These are phyloP conservation scores for Aspidoscelis tigris DNA, from an alignment of 2,113 vertebrate species.

Conservation along the genomic window DNA sequence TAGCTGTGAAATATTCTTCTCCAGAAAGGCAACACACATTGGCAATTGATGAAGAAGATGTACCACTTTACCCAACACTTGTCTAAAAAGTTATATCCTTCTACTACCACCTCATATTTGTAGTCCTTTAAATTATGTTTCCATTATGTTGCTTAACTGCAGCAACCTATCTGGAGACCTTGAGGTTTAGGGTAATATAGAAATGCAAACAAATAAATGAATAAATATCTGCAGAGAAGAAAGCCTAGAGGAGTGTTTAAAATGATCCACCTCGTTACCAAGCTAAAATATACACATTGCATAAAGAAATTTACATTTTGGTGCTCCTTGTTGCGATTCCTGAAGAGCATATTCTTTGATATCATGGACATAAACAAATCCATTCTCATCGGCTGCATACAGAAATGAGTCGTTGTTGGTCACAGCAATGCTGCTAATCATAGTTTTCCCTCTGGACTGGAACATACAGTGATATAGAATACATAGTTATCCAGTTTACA, in stretches of 20 bases:
- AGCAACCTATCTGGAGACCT: no score
- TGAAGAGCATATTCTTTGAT: slow-evolving; percentile 60
- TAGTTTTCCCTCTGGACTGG: slow-evolving; percentile 68
- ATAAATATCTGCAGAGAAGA: neutral
- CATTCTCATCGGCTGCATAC: slow-evolving; percentile 64
- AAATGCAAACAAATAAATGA: no score
- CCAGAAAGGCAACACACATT: no score
- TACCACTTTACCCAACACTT: no score
- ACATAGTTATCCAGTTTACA: neutral
- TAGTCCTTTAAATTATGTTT: no score
- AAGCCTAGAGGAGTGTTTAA: neutral
- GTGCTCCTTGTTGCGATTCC: slow-evolving; percentile 58
- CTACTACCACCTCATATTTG: no score
- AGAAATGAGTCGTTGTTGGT: slow-evolving; percentile 52
- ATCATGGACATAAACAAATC: slow-evolving; percentile 64
- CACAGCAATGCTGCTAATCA: slow-evolving; percentile 70
- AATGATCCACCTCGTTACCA: neutral
- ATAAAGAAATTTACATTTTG: slow-evolving; percentile 31
- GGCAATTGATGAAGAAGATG: no score
- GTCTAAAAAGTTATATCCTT: no score
- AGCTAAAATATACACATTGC: neutral
- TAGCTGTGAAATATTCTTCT: no score
- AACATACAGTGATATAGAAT: neutral
- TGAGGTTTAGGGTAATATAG: no score
- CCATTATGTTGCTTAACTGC: no score